These are phyloP conservation scores for Trachemys scripta DNA, from an alignment of 2,113 vertebrate species.

Conservation along the genomic window DNA sequence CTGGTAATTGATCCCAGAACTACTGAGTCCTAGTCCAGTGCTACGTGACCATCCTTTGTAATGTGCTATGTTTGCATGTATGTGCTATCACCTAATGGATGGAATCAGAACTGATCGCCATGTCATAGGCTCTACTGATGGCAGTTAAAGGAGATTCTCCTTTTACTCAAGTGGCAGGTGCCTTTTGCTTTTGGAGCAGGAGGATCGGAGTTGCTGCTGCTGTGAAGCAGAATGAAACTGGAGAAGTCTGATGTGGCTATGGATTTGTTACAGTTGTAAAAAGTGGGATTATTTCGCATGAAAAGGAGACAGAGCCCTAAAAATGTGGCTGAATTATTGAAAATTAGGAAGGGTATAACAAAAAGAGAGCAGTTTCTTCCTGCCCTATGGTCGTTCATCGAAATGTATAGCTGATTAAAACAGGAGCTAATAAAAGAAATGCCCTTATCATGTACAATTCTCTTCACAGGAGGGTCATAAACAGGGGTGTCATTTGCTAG, in stretches of 20 bases:
- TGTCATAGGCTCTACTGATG: neutral
- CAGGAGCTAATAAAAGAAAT: neutral
- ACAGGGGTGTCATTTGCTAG: neutral
- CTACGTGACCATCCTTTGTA: neutral
- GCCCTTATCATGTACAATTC: neutral
- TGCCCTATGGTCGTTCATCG: neutral
- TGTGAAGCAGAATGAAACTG: neutral
- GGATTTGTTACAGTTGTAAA: conserved; percentile 31
- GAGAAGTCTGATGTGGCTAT: conserved; percentile 5
- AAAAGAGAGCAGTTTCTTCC: neutral
- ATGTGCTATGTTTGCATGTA: fast-evolving
- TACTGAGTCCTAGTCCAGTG: neutral
- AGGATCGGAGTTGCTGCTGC: neutral
- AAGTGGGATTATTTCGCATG: conserved; percentile 26
- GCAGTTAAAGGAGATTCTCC: neutral
- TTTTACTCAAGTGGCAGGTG: neutral
- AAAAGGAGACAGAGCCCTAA: conserved; percentile 32
- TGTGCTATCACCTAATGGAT: neutral
- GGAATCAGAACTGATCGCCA: neutral
- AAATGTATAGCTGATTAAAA: conserved; percentile 5
- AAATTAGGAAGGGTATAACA: neutral
- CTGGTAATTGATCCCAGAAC: neutral
- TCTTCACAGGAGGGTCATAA: neutral
- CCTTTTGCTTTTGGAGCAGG: neutral
- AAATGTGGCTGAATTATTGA: conserved; percentile 43